phyloP scores from a whole-genome alignment of 2,797 vertebrate genomes.

The Gorsachius magnificus region DNA sequence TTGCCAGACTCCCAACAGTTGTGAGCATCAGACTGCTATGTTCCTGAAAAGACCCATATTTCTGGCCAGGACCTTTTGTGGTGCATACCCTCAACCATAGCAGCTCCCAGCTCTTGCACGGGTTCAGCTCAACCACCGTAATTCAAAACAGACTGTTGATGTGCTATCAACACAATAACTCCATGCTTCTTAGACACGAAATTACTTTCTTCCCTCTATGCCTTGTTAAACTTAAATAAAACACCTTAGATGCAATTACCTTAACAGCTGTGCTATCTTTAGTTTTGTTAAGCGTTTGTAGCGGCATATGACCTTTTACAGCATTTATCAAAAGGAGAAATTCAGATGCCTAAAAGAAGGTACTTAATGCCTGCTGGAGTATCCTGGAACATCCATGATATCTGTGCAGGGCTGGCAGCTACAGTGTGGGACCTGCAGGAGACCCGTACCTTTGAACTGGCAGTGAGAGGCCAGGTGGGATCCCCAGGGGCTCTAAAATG shows the following conservation, averaged over 20 bases:
- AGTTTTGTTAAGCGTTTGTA: neutral
- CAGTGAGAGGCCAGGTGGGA: neutral
- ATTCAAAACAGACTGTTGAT: neutral
- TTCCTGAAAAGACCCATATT: neutral
- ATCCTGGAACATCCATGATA: neutral
- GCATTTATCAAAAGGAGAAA: neutral
- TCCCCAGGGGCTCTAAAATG: neutral
- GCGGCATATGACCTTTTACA: neutral
- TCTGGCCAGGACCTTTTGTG: neutral
- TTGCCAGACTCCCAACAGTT: neutral
- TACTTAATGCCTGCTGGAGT: neutral
- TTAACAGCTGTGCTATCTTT: neutral
- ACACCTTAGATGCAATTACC: neutral
- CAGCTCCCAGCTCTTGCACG: neutral
- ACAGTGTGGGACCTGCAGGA: neutral
- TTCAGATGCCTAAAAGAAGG: neutral
- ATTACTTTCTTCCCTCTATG: neutral
- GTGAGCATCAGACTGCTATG: fast-evolving
- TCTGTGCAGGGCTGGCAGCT: neutral
- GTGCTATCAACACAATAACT: neutral
- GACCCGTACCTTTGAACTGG: neutral
- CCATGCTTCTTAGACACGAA: neutral
- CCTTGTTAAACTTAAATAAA: constrained; percentile 28
- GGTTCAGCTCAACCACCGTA: neutral
- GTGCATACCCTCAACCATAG: neutral